These are phyloP conservation scores for Scomber colias DNA, from an alignment of 2,113 vertebrate genomes.

Conservation along the genomic window DNA sequence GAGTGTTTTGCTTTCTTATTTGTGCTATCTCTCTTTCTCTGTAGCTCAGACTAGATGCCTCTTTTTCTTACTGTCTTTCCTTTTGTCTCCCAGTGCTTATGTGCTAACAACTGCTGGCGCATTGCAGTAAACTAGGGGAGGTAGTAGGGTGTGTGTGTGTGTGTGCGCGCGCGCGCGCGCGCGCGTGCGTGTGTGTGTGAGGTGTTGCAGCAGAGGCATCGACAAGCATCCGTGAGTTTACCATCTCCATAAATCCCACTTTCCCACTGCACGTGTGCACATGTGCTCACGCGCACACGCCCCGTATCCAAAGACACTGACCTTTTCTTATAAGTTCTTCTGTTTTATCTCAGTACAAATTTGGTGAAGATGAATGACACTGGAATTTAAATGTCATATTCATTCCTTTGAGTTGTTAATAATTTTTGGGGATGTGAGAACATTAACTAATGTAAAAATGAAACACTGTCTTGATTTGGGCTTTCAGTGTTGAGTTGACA, in stretches of 20 bases:
- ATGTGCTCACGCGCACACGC: conserved; percentile 35
- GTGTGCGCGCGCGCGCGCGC: conserved; percentile 28
- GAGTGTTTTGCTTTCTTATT: conserved; percentile 55
- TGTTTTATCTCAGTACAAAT: conserved; percentile 40
- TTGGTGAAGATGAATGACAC: conserved; percentile 41
- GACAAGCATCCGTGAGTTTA: conserved; percentile 76
- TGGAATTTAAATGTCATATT: conserved; percentile 69
- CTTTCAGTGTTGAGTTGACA: not conserved
- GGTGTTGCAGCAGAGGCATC: conserved; percentile 66
- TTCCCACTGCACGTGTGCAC: conserved; percentile 41
- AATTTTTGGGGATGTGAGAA: conserved; percentile 34
- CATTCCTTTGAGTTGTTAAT: conserved; percentile 60
- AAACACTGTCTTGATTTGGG: not conserved
- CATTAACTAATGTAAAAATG: not conserved
- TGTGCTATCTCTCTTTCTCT: conserved; percentile 30
- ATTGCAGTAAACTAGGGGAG: conserved; percentile 83
- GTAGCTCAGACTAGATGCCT: conserved; percentile 27
- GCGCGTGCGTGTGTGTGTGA: conserved; percentile 28
- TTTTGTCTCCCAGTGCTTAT: conserved; percentile 69
- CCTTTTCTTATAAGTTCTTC: conserved; percentile 67
- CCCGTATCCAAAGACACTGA: conserved; percentile 54
- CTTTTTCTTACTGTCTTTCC: conserved; percentile 48
- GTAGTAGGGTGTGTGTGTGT: conserved; percentile 49
- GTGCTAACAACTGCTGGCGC: conserved; percentile 80
- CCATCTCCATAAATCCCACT: conserved; percentile 79